Conservation (phyloP, 2,113 vertebrate species). For the Naja naja region DNA sequence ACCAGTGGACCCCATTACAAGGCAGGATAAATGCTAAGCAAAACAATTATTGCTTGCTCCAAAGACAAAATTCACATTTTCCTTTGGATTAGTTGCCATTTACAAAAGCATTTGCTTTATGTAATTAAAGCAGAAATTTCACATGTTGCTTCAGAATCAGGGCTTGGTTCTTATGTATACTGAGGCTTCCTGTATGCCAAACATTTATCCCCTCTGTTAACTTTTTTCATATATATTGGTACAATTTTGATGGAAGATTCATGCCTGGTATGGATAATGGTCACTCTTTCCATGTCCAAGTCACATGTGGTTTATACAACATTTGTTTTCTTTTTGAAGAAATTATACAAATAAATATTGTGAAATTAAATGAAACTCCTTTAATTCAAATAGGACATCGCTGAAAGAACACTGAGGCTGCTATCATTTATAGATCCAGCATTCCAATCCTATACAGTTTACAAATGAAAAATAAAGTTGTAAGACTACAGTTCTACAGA, state of each 20-base stretch:
- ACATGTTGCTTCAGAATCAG: neutral
- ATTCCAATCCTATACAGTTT: neutral
- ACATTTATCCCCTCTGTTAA: neutral
- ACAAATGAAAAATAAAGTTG: neutral
- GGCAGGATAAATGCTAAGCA: neutral
- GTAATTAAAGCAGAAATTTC: neutral
- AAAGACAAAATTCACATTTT: neutral
- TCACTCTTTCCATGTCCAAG: neutral
- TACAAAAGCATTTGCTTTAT: neutral
- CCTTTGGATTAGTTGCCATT: neutral
- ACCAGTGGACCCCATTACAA: neutral
- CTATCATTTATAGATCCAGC: neutral
- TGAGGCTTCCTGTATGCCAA: neutral
- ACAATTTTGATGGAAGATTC: neutral
- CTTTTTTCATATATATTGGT: neutral
- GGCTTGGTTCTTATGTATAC: neutral
- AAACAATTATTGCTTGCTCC: neutral
- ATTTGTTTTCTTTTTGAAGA: neutral
- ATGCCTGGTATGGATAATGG: neutral
- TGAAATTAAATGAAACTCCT: neutral
- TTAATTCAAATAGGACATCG: neutral
- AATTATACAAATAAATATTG: neutral
- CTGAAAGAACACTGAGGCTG: neutral
- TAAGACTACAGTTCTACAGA: neutral
- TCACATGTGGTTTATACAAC: neutral